A percentile compares a stretch with the other conserved stretches of the same genome.
Conservation (phyloP, 2,797 vertebrate species). For the Pitangus sulphuratus region DNA sequence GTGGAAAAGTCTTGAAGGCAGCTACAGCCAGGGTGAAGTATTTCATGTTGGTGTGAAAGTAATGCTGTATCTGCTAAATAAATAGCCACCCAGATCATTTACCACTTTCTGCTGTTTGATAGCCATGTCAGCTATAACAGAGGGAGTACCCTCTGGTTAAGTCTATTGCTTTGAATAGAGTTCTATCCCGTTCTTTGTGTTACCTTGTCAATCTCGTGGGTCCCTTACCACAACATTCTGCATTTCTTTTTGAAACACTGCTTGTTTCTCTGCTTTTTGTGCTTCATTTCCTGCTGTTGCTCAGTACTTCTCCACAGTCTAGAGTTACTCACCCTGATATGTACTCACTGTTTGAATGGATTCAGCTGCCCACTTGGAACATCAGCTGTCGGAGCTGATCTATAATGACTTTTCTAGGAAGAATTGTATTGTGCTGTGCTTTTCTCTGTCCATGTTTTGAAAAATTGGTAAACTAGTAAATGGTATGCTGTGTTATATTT, state of each 20-base stretch:
- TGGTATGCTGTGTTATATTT: neutral
- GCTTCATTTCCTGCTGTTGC: neutral
- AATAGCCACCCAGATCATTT: neutral
- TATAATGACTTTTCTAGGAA: neutral
- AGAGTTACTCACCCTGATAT: neutral
- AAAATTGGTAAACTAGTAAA: neutral
- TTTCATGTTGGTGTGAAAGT: neutral
- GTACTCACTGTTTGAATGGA: neutral
- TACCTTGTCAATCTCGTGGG: rapidly evolving
- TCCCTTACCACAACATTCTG: neutral
- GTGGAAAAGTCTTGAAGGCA: neutral
- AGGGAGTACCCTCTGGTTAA: neutral
- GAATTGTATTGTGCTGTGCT: neutral
- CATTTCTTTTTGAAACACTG: neutral
- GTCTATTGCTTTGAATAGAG: neutral
- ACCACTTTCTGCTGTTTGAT: neutral
- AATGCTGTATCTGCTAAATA: neutral
- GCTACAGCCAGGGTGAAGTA: neutral
- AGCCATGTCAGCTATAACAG: neutral
- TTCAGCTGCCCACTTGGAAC: neutral
- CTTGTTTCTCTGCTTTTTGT: neutral
- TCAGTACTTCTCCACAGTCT: neutral
- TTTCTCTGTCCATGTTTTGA: neutral
- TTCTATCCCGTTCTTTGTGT: neutral
- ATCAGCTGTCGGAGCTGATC: neutral